Evolutionary conservation across 1,140 invertebrate species (phyloP).

Genomic region (Polyergus mexicanus): DNA sequence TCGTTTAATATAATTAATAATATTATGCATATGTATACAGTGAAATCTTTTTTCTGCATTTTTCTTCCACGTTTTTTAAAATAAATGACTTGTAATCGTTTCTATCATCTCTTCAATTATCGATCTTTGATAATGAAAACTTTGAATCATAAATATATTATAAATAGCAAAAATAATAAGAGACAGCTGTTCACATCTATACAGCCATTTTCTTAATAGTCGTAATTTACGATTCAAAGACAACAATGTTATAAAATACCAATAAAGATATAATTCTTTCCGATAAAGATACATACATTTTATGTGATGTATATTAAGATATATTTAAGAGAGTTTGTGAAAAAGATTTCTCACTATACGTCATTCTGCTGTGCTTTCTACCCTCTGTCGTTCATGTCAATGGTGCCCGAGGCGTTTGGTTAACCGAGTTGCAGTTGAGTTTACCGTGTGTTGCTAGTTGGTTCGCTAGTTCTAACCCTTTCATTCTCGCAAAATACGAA

Average conservation of each 20-base stretch:
- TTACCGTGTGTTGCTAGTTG: conserved; percentile 16
- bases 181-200: neutral
- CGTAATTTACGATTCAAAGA: neutral
- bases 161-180: neutral
- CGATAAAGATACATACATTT: neutral
- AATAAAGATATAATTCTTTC: neutral
- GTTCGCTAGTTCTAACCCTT: conserved; percentile 39
- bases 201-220: neutral
- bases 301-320: conserved; percentile 5
- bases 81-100: neutral
- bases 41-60: neutral
- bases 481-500: conserved; percentile 40
- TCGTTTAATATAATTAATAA: neutral
- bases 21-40: neutral
- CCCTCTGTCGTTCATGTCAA: neutral
- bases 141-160: neutral
- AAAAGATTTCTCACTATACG: conserved; percentile 8
- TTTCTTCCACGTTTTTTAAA: neutral
- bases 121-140: neutral
- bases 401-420: neutral
- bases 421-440: conserved; percentile 37
- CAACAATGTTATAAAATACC: neutral
- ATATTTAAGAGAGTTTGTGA: neutral
- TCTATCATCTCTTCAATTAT: neutral
- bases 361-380: conserved; percentile 16